Percentiles rank a stretch among this genome's conserved stretches.
Evolutionary conservation across 2,113 vertebrate genomes (phyloP).

Genomic region (Gracilinanus agilis): DNA sequence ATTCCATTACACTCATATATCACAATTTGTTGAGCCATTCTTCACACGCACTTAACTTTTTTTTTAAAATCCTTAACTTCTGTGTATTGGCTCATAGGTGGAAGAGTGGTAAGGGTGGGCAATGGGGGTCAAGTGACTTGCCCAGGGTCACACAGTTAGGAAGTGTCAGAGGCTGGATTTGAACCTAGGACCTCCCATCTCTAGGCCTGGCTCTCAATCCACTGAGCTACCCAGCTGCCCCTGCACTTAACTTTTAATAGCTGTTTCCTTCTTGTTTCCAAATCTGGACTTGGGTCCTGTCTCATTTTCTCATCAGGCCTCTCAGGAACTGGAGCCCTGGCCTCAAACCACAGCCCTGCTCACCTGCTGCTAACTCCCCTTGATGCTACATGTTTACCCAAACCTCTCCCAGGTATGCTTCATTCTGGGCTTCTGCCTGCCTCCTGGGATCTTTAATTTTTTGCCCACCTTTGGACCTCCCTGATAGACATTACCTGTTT

Average conservation of each 20-base stretch:
- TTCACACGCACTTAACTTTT: neutral
- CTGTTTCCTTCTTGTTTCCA: neutral
- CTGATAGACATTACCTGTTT: neutral
- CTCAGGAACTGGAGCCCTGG: neutral
- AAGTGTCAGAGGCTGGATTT: no score
- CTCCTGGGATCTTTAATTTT: neutral
- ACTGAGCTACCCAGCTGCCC: no score
- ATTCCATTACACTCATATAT: no score
- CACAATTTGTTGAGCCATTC: no score
- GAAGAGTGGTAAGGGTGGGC: no score
- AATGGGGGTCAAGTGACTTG: no score
- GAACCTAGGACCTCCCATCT: no score
- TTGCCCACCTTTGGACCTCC: neutral
- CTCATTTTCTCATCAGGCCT: no score
- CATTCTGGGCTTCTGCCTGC: neutral
- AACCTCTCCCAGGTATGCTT: neutral
- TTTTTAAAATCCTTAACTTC: no score
- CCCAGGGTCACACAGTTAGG: no score
- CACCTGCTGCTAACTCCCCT: neutral
- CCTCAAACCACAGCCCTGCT: neutral
- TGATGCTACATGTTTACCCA: neutral
- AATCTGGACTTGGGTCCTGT: neutral
- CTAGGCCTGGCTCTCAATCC: no score
- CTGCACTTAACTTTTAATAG: neutral
- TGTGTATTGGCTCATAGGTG: no score